Conservation (phyloP, 2,888 invertebrate genomes). For the Leptura quadrifasciata region DNA sequence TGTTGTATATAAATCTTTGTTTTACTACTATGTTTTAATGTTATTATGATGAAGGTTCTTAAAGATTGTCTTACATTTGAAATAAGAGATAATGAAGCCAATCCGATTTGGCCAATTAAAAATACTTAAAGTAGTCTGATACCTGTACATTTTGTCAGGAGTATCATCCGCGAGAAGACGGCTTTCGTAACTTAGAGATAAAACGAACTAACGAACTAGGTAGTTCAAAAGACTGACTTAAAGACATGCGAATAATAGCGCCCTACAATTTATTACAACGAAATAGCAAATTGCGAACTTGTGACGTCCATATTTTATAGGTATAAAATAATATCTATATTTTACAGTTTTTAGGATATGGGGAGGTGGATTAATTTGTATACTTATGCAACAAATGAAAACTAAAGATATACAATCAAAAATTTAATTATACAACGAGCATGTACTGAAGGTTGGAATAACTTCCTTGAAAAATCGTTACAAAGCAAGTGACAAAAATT, state of each 20-base stretch:
- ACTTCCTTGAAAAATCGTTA: too few relatives aligned
- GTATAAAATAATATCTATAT: too few relatives aligned
- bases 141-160: slow-evolving; percentile 48
- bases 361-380: too few relatives aligned
- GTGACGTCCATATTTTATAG: not conserved
- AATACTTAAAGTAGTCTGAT: slow-evolving; percentile 68
- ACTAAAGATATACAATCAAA: too few relatives aligned
- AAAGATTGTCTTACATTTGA: slow-evolving; percentile 67
- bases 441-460: too few relatives aligned
- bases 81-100: slow-evolving; percentile 73
- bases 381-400: too few relatives aligned
- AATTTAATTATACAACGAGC: too few relatives aligned
- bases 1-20: slow-evolving; percentile 65
- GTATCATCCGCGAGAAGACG: slow-evolving; percentile 29
- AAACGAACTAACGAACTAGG: slow-evolving; percentile 16
- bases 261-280: not conserved
- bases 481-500: too few relatives aligned
- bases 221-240: slow-evolving; percentile 14
- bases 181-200: slow-evolving; percentile 23
- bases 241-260: not conserved
- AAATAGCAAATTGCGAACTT: not conserved
- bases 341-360: too few relatives aligned
- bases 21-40: slow-evolving; percentile 60
- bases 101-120: slow-evolving; percentile 76
- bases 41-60: slow-evolving; percentile 60